Evolutionary conservation across 2,113 vertebrate species (phyloP).

Genomic region (Malurus alboscapulatus): DNA sequence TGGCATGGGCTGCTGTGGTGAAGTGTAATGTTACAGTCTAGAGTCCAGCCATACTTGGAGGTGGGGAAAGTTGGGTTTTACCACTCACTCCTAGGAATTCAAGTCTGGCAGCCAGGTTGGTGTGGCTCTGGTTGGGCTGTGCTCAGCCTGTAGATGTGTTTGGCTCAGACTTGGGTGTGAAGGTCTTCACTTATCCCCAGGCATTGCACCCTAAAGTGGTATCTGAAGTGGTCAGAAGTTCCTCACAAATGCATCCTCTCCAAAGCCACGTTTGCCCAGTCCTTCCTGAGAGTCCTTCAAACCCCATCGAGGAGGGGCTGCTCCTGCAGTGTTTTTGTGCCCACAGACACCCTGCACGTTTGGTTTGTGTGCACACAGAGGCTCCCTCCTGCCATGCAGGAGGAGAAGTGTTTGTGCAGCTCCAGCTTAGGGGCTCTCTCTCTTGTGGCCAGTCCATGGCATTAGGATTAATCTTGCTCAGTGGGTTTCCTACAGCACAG

Average conservation of each 20-base stretch:
- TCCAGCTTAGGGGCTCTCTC: background rate
- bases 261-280: background rate
- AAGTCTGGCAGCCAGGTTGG: background rate
- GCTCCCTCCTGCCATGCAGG: background rate
- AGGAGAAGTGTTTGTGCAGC: background rate
- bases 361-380: background rate
- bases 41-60: background rate
- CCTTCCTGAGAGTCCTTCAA: too few relatives aligned
- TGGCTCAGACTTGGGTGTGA: background rate
- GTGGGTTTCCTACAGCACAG: background rate
- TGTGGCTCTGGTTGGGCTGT: background rate
- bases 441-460: background rate
- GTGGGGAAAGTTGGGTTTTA: background rate
- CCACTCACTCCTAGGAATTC: background rate
- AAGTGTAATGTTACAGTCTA: rapidly evolving
- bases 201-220: too few relatives aligned
- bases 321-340: rapidly evolving
- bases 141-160: background rate
- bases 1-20: background rate
- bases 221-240: background rate
- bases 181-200: background rate
- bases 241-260: background rate
- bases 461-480: background rate
- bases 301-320: background rate
- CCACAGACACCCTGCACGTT: background rate